Percentiles rank a stretch among this genome's conserved stretches.
These are phyloP conservation scores for Hyaena hyaena DNA, from an alignment of 2,113 vertebrate species.

Conservation along the genomic window DNA sequence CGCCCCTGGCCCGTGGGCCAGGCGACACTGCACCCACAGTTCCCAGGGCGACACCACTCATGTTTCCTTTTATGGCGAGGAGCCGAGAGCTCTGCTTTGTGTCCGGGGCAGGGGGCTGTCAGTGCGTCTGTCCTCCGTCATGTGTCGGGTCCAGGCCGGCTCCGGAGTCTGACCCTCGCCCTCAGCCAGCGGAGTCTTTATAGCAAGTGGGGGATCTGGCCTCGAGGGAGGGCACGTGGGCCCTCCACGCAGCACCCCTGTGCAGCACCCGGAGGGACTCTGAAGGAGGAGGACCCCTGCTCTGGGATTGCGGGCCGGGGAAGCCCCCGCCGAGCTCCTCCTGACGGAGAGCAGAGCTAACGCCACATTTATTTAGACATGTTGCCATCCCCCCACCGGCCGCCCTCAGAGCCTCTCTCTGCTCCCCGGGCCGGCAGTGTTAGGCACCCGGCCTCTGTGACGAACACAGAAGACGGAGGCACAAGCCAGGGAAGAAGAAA, in stretches of 20 bases:
- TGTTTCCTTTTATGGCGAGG: not conserved
- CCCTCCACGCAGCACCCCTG: fast-evolving
- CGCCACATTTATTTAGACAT: not conserved
- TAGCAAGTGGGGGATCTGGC: not conserved
- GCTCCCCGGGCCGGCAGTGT: not conserved
- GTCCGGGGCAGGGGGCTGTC: not conserved
- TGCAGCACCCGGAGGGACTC: not conserved
- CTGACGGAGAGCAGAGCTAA: not conserved
- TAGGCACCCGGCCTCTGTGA: not conserved
- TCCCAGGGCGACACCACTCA: not conserved
- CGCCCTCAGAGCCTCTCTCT: too few relatives aligned
- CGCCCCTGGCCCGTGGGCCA: too few relatives aligned
- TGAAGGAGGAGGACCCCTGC: not conserved
- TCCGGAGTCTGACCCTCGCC: not conserved
- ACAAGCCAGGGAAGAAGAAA: not conserved
- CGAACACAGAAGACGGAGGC: too few relatives aligned
- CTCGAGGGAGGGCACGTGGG: not conserved
- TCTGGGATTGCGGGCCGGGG: too few relatives aligned
- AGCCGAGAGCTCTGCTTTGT: not conserved
- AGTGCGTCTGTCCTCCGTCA: not conserved
- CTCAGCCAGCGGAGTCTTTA: not conserved
- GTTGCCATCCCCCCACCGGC: not conserved
- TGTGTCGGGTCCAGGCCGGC: not conserved
- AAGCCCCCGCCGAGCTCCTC: too few relatives aligned
- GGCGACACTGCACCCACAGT: fast-evolving